Evolutionary conservation across 2,113 vertebrate genomes (phyloP), one percentile per base, ranked within the genome.

Genomic region (Passer montanus): DNA sequence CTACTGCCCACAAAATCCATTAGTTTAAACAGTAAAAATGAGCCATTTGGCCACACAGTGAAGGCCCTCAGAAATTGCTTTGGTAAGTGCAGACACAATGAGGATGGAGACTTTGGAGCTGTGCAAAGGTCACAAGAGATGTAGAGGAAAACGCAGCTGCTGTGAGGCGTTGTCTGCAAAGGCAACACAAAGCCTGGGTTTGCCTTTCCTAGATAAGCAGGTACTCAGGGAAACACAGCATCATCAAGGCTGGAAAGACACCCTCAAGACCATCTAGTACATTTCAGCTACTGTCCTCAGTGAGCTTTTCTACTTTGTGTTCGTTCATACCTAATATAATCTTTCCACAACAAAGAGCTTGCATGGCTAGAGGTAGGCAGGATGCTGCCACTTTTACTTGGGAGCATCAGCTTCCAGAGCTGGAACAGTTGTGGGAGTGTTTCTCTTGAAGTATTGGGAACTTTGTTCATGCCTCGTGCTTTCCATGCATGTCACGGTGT

Each of bases 1-100:
- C 70, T 52, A 87, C 62, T 47, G 60, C 69, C 82, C 92, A 96
- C 90, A 95, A 95, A 95, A 93, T 13, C 70, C 68, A 91, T 96
- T 91, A 87, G 79, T 84, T 95, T 93, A 97, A 97, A 95, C 78
- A 97, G 70, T 91, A 94, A 96, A 83, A 93, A 84, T 22, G 64
- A 97, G 66, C 62, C 55, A 46, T 90, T 93, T 83, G 80, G 77
- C 37, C 56, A 73, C 39, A 66, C 43, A 84, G 50, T 7, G 14
- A 77, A 41, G 41, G 84, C 60, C 41, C 12, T 27, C 23, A 92
- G 77, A 93, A 94, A 96, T 94, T 89, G 66, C 60, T 79, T 92
- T 75, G 90, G 59, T 92, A 86, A 95, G 20, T 77, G 68, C 37
- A 77, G 68, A 63, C 81, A 30, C 49, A 83, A 92, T 19, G 79